A percentile compares a stretch with the other conserved stretches of the same genome.
Conservation (phyloP, 37 sponge, comb jelly and placozoan genomes). For the Mnemiopsis leidyi region DNA sequence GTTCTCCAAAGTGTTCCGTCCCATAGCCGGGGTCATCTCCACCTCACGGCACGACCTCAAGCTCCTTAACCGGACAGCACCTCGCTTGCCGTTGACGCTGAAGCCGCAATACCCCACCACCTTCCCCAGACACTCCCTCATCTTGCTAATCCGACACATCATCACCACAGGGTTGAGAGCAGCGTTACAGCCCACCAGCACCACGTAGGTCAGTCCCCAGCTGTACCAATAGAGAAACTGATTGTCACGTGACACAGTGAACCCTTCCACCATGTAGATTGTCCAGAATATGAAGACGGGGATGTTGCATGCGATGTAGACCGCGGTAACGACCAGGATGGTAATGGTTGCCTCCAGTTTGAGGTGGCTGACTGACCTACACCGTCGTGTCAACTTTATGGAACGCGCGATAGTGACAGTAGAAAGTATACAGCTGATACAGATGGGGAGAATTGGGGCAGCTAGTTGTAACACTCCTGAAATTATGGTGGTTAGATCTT, state of each 20-base stretch:
- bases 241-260: background rate
- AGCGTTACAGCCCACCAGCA: conserved; percentile 34
- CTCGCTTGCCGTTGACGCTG: too few relatives aligned
- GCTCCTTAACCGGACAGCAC: background rate
- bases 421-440: background rate
- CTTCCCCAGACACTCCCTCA: background rate
- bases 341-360: background rate
- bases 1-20: too few relatives aligned
- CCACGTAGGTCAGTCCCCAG: conserved; percentile 6
- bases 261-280: background rate
- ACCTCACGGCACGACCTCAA: background rate
- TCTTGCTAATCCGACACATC: background rate
- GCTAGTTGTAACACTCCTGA: conserved; percentile 6
- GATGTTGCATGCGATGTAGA: conserved; percentile 19
- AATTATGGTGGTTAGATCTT: background rate
- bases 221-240: background rate
- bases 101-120: too few relatives aligned
- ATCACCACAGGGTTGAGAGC: conserved; percentile 13
- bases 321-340: background rate
- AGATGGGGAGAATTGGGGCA: background rate
- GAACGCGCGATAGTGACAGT: background rate
- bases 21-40: background rate
- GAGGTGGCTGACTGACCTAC: background rate
- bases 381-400: background rate
- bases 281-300: conserved; percentile 3